These are phyloP conservation scores for Istiophorus platypterus DNA, from an alignment of 2,113 vertebrate genomes.

Conservation along the genomic window DNA sequence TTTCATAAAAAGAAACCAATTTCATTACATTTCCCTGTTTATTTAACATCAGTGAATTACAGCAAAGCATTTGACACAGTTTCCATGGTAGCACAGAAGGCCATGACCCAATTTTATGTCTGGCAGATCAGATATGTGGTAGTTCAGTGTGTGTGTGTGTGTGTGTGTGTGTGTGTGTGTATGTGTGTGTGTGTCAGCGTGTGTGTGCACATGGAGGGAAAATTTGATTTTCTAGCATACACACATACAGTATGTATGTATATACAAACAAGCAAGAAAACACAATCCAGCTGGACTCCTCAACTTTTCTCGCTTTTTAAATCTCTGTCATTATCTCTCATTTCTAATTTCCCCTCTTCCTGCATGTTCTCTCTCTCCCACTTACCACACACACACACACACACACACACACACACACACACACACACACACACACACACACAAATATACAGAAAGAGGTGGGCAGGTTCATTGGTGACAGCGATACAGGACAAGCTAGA, in stretches of 20 bases:
- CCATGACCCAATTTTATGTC: conserved; percentile 71
- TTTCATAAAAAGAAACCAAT: conserved; percentile 66
- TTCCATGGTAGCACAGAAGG: conserved; percentile 69
- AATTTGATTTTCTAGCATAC: not conserved
- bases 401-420: not conserved
- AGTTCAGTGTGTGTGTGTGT: conserved; percentile 27
- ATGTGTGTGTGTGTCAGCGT: not conserved
- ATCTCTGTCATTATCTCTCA: conserved; percentile 17
- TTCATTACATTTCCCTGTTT: conserved; percentile 67
- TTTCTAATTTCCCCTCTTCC: not conserved
- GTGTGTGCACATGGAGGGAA: conserved; percentile 6
- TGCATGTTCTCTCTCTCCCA: not conserved
- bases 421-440: not conserved
- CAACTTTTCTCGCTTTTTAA: conserved; percentile 14
- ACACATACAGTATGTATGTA: not conserved
- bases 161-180: not conserved
- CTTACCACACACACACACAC: not conserved
- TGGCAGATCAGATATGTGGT: conserved; percentile 68
- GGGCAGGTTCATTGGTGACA: not conserved
- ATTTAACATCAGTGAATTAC: conserved; percentile 64
- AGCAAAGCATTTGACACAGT: conserved; percentile 61
- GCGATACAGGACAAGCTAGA: not conserved
- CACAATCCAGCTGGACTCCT: conserved; percentile 17
- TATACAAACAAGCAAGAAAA: not conserved
- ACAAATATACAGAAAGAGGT: not conserved